Percentiles rank a stretch among this genome's conserved stretches.
phyloP scores from a whole-genome alignment of 2,888 invertebrate species.

The Dascillus cervinus region DNA sequence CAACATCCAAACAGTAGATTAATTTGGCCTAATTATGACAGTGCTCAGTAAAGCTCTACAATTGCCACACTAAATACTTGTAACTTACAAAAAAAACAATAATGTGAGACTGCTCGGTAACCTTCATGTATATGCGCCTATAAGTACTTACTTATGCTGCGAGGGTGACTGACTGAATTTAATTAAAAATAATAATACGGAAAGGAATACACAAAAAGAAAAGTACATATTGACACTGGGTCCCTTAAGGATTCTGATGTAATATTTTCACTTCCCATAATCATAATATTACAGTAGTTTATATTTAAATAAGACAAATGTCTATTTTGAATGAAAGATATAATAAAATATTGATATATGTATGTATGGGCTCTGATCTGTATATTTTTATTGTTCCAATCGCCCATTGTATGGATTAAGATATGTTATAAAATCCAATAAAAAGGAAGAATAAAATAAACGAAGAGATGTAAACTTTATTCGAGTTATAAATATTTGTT shows the following conservation, averaged over 20 bases:
- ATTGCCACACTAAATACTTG: no score
- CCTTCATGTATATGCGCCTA: constrained; percentile 20
- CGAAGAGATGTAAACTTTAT: neutral
- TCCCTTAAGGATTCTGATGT: constrained; percentile 32
- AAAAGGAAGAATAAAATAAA: constrained; percentile 24
- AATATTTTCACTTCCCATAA: constrained; percentile 22
- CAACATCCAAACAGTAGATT: no score
- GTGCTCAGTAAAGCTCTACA: no score
- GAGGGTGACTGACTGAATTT: constrained; percentile 35
- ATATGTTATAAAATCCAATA: constrained; percentile 36
- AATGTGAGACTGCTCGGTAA: constrained; percentile 27
- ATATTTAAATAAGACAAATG: constrained; percentile 26
- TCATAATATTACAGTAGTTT: constrained; percentile 29
- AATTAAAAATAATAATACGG: constrained; percentile 18
- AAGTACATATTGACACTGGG: constrained; percentile 27
- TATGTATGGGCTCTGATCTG: constrained; percentile 38
- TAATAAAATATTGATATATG: constrained; percentile 33
- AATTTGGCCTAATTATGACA: constrained; percentile 18
- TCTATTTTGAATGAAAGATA: constrained; percentile 38
- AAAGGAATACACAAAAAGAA: no score
- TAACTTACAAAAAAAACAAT: constrained; percentile 7
- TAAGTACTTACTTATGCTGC: constrained; percentile 16
- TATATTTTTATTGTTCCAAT: constrained; percentile 42
- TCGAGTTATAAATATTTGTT: no score
- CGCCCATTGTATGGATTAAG: constrained; percentile 33